A percentile compares a stretch with the other conserved stretches of the same genome.
These are phyloP conservation scores for Callitettix versicolor DNA, from an alignment of 1,140 invertebrate genomes.

Conservation along the genomic window DNA sequence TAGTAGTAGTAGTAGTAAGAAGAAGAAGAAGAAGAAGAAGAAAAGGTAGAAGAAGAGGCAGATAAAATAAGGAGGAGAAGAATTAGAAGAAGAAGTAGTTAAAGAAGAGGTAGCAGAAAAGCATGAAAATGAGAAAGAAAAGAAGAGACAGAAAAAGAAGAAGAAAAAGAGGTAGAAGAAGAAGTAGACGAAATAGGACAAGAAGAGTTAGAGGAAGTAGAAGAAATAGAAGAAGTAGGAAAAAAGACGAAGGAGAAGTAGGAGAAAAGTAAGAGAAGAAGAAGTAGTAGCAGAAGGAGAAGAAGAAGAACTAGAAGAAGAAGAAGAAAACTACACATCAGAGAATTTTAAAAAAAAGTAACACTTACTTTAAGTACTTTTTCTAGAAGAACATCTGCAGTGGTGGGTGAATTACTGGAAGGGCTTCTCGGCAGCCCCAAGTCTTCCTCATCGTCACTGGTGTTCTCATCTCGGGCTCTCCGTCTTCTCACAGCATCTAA, in stretches of 20 bases:
- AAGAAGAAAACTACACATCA: not conserved
- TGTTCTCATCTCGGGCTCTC: slow-evolving; percentile 32
- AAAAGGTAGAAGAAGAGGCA: too few species aligned
- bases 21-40: too few species aligned
- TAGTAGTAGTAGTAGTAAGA: too few species aligned
- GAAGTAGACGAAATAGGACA: not conserved
- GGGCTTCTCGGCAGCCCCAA: slow-evolving; percentile 51
- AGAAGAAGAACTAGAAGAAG: not conserved
- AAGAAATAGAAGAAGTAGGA: not conserved
- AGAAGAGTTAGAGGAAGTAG: not conserved
- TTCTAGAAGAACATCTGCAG: slow-evolving; percentile 33
- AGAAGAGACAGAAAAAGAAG: not conserved
- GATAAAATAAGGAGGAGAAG: too few species aligned
- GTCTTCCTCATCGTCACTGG: slow-evolving; percentile 48
- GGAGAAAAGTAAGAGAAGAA: not conserved
- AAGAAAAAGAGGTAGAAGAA: not conserved
- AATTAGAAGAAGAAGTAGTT: too few species aligned
- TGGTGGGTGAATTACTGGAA: slow-evolving; percentile 41
- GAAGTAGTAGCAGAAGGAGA: not conserved
- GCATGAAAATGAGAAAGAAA: not conserved
- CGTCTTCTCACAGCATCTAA: slow-evolving; percentile 43
- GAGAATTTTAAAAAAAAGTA: too few species aligned
- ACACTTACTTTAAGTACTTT: slow-evolving; percentile 45
- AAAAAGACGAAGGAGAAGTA: not conserved
- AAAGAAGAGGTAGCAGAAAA: too few species aligned